A percentile compares a stretch with the other conserved stretches of the same genome.
Evolutionary conservation across 1,140 invertebrate species (phyloP).

Genomic region (Pentalonia nigronervosa): DNA sequence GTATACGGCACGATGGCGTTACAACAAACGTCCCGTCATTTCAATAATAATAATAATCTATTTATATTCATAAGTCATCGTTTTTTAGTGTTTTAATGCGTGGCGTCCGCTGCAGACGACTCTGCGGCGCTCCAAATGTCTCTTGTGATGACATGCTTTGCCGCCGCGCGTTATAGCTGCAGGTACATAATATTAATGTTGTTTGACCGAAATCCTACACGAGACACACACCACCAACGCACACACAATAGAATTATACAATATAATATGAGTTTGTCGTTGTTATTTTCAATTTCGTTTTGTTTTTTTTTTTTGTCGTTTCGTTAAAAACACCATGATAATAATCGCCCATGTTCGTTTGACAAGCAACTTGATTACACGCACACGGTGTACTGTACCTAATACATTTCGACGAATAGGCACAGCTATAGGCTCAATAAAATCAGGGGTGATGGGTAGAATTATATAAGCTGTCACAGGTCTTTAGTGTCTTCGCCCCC

Average conservation of each 20-base stretch:
- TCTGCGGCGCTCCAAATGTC: slow-evolving; percentile 50
- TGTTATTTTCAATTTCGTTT: background rate
- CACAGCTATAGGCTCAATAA: background rate
- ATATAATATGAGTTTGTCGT: background rate
- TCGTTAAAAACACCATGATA: background rate
- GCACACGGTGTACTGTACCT: background rate
- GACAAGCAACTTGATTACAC: background rate
- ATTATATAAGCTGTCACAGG: background rate
- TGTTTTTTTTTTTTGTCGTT: background rate
- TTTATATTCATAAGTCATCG: slow-evolving; percentile 58
- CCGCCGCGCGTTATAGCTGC: background rate
- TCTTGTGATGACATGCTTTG: background rate
- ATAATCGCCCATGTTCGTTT: background rate
- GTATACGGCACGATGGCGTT: slow-evolving; percentile 27
- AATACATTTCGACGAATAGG: background rate
- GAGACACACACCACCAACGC: background rate
- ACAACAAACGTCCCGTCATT: slow-evolving; percentile 50
- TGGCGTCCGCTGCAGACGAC: background rate
- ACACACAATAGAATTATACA: background rate
- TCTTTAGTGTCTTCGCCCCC: background rate
- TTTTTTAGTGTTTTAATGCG: slow-evolving; percentile 58
- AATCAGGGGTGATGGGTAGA: background rate
- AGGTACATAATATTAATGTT: background rate
- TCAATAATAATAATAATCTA: slow-evolving; percentile 57
- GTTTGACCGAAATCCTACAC: slow-evolving; percentile 30